Base-by-base conservation (phyloP, 2,113 vertebrate genomes). In the Amazona vittata region DNA sequence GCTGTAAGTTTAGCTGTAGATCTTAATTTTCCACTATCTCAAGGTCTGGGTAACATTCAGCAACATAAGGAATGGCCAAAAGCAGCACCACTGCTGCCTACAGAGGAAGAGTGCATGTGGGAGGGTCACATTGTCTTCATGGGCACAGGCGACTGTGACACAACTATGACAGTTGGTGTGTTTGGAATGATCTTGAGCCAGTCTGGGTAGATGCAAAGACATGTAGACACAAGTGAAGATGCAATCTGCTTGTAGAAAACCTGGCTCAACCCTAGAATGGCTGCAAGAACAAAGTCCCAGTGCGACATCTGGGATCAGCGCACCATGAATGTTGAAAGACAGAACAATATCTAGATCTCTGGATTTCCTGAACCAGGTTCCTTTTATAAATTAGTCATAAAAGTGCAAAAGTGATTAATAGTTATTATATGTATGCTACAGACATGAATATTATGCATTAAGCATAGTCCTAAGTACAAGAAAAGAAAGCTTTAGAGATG, bases 401-500 rank as follows among this genome's bases (percentile, higher is more conserved):
- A 79, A 82, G 29, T 65, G 67, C 83, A 65, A 41, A 87, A 85
- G 25, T 37, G 18, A 69, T 73, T 85, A 87, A 63, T 7, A 78
- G 39, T 31, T 59, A 29, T 37, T 77, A 25, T 11, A 90, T 1
- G 8, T 74, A 55, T 46, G 49, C 29, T 69, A 73, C 37, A 77
- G 41, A 80, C 29, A 65, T 0, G 3, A 86, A 37, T 43, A 77
- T 41, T 62, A 80, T 29, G 37, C 29, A 52, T 88, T 73, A 91
- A 75, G 60, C 47, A 31, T 22, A 21, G 67, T 73, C 64, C 82
- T 63, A 93, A 85, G 59, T 8, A 31, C 39, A 83, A 76, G 10
- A 90, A 69, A 84, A 77, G 20, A 81, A 93, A 90, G 60, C 69
- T 75, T 92, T 44, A 74, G 43, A 75, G 64, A 60, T n/a, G 50